A percentile compares a stretch with the other conserved stretches of the same genome.
These are phyloP conservation scores for Heterodera schachtii DNA, from an alignment of 1,140 invertebrate genomes.

Conservation along the genomic window DNA sequence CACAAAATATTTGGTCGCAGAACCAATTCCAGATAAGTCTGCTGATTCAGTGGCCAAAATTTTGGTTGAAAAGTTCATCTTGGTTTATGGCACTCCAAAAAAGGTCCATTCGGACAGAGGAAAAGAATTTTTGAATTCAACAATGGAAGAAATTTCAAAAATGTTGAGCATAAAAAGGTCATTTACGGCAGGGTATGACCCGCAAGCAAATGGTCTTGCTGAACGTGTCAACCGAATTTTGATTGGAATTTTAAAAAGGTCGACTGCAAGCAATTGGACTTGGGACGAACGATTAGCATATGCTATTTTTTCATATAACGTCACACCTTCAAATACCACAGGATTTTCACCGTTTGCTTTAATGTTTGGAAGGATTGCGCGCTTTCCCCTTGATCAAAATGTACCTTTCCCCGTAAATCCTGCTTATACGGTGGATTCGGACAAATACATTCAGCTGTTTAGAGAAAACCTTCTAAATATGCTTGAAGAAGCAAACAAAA, in stretches of 20 bases:
- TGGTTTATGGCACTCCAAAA: not conserved
- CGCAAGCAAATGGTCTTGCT: not conserved
- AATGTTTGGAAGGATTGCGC: not conserved
- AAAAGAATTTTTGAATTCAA: conserved; percentile 12
- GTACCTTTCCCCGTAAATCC: not conserved
- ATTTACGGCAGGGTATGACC: not conserved
- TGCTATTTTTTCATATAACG: conserved; percentile 3
- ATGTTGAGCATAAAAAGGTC: not conserved
- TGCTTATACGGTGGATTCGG: not conserved
- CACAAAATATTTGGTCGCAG: not conserved
- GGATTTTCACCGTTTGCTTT: conserved; percentile 14
- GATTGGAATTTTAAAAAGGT: conserved; percentile 20
- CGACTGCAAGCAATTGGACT: not conserved
- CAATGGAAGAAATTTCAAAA: not conserved
- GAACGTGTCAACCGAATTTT: conserved; percentile 9
- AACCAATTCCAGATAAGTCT: conserved; percentile 5
- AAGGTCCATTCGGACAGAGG: conserved; percentile 18
- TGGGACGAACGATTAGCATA: conserved; percentile 20
- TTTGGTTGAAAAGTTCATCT: not conserved
- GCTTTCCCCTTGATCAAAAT: not conserved
- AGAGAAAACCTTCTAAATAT: conserved; percentile 22
- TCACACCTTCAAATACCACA: conserved; percentile 1
- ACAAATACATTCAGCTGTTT: conserved; percentile 15
- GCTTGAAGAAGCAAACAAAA: conserved; percentile 8
- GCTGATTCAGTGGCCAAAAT: not conserved